Evolutionary conservation across 2,797 vertebrate genomes (phyloP), one percentile per base, ranked within the genome.

Genomic region (Acanthopagrus latus): DNA sequence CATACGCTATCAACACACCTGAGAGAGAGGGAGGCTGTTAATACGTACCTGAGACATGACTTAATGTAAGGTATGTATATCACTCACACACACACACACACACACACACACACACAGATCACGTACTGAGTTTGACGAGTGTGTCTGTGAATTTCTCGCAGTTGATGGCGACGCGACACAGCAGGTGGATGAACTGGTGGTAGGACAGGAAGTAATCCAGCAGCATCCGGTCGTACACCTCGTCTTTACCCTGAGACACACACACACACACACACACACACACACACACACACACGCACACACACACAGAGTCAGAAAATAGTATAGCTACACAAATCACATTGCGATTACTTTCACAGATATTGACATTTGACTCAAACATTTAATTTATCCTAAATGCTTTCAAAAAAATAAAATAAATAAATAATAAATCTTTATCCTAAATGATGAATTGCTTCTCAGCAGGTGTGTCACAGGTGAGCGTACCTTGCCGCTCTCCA

Each of bases 91-190:
- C 16, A 58, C 43, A 82, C 18, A 74, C 23, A 81, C 25, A 74
- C 21, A 13, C 18, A 81, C 25, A 76, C 21, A 13, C 14, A 52
- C 17, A 58, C 44, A 83, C 23, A 77, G 12, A n/a, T 95, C 1
- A 95, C 98, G 82, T 95, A 99, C 98, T 99, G 78, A 99, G 96
- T 94, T 99, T 99, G 93, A 99, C 96, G 76, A 99, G 96, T 3
- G 98, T 98, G 93, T 99, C 98, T 1, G 97, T 98, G 93, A 99
- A 99, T 90, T 99, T 99, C 94, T 99, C 98, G 92, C 97, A 99
- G 96, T 97, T 99, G 95, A 99, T 97, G 94, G 98, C 98, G 82
- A 99, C 98, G 59, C 98, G 96, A 89, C 98, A 99, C 82, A 99
- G 95, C 78, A 99, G 96, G 91, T 99, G 98, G 91, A 99, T 99